Evolutionary conservation across 1,140 invertebrate species (phyloP).

Genomic region (Ceratosolen fusciceps): DNA sequence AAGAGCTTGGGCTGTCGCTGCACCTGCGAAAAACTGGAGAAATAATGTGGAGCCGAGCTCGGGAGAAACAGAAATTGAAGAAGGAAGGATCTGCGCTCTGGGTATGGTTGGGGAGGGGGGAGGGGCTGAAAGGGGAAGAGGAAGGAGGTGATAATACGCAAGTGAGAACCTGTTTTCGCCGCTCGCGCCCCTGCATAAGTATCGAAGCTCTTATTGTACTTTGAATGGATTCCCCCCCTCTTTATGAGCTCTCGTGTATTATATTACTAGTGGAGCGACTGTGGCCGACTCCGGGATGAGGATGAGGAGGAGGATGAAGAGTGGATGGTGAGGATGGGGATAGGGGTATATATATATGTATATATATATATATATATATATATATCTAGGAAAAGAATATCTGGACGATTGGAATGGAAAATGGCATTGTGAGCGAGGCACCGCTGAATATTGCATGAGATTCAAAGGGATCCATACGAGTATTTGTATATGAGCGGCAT

Average conservation of each 20-base stretch:
- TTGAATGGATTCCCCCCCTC: slow-evolving; percentile 47
- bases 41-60: background rate
- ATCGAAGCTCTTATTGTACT: slow-evolving; percentile 48
- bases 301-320: background rate
- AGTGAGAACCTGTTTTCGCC: slow-evolving; percentile 39
- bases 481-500: background rate
- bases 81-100: background rate
- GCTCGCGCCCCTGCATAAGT: slow-evolving; percentile 3
- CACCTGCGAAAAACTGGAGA: slow-evolving; percentile 29
- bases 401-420: slow-evolving; percentile 47
- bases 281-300: background rate
- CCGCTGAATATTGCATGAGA: slow-evolving; percentile 42
- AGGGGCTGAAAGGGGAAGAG: slow-evolving; percentile 30
- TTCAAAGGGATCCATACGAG: slow-evolving; percentile 37
- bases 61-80: slow-evolving; percentile 49
- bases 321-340: background rate
- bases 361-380: no score
- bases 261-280: slow-evolving; percentile 8
- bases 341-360: no score
- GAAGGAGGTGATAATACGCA: slow-evolving; percentile 49
- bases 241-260: slow-evolving; percentile 46
- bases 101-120: background rate
- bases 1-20: slow-evolving; percentile 24
- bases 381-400: slow-evolving; percentile 31
- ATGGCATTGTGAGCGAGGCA: slow-evolving; percentile 27